Evolutionary conservation across 2,113 vertebrate genomes (phyloP).

Genomic region (Nipponia nippon): DNA sequence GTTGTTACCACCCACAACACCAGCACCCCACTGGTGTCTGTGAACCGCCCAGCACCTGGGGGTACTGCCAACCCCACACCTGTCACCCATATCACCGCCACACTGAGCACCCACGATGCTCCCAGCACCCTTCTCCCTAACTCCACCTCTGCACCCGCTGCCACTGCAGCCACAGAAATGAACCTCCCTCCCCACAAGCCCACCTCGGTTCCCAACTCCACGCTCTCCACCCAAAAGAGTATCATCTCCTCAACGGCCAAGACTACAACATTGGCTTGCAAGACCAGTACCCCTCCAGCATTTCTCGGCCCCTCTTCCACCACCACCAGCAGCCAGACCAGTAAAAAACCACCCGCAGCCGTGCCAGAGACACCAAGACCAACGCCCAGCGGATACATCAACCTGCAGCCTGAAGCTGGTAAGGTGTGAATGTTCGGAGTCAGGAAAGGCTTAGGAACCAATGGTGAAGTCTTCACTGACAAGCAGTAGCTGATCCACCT

Average conservation of each 20-base stretch:
- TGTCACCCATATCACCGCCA: not conserved
- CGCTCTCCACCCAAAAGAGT: not conserved
- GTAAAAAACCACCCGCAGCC: fast-evolving
- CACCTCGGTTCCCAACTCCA: not conserved
- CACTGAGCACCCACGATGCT: not conserved
- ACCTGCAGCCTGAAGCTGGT: not conserved
- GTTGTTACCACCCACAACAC: not conserved
- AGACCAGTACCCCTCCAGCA: not conserved
- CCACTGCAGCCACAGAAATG: not conserved
- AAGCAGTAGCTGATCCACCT: not conserved
- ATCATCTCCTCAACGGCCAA: fast-evolving
- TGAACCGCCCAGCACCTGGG: not conserved
- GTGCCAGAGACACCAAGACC: not conserved
- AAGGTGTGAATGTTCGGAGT: fast-evolving
- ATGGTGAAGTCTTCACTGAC: fast-evolving
- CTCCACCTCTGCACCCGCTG: not conserved
- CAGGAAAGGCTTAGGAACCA: fast-evolving
- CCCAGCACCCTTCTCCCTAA: not conserved
- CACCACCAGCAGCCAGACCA: not conserved
- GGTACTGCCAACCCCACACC: not conserved
- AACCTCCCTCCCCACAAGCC: not conserved
- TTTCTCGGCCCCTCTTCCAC: not conserved
- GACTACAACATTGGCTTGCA: not conserved
- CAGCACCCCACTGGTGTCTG: not conserved
- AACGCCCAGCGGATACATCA: not conserved